Percentiles rank a stretch among this genome's conserved stretches.
Conservation (phyloP, 2,113 vertebrate genomes). For the Nestor notabilis region DNA sequence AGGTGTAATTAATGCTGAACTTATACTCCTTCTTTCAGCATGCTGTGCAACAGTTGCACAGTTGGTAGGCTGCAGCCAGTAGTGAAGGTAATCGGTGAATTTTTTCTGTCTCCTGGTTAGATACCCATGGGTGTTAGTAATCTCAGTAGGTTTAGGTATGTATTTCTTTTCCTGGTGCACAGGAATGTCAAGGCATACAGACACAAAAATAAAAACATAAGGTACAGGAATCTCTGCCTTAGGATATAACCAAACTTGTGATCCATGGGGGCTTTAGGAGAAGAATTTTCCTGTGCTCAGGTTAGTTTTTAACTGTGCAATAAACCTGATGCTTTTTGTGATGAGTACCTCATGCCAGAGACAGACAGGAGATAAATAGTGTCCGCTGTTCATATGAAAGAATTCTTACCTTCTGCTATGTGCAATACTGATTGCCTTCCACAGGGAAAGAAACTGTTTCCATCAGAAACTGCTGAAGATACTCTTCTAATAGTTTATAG, state of each 20-base stretch:
- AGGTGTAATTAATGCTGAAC: background rate
- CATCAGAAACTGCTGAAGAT: background rate
- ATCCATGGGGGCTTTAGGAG: background rate
- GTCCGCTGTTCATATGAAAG: background rate
- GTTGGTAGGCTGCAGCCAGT: background rate
- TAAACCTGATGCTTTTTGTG: background rate
- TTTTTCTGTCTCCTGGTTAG: background rate
- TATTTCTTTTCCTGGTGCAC: background rate
- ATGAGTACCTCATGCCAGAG: background rate
- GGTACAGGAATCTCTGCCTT: background rate
- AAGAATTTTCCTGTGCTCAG: background rate
- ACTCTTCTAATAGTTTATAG: background rate
- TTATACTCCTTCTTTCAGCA: background rate
- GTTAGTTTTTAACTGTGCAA: background rate
- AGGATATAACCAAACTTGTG: background rate
- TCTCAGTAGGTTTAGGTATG: background rate
- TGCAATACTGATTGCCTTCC: background rate
- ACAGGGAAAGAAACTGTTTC: background rate
- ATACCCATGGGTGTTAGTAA: background rate
- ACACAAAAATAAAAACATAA: background rate
- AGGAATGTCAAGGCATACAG: background rate
- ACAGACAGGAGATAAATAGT: background rate
- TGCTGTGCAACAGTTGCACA: accelerated
- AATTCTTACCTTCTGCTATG: background rate
- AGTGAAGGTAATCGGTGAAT: background rate